These are phyloP conservation scores for Philaenus spumarius DNA, from an alignment of 1,140 invertebrate species.

Conservation along the genomic window DNA sequence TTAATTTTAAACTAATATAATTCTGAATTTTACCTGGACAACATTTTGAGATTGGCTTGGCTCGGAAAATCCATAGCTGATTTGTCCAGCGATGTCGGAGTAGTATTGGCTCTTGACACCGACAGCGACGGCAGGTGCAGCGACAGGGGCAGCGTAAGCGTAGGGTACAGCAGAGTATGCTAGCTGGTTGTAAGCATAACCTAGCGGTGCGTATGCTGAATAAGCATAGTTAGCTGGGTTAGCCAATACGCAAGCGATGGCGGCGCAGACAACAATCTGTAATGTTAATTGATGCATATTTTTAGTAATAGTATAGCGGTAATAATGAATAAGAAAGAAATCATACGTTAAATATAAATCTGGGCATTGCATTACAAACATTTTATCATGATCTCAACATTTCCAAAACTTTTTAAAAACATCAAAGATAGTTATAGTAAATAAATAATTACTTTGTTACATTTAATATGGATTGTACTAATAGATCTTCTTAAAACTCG, in stretches of 20 bases:
- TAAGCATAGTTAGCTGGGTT: conserved; percentile 14
- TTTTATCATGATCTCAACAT: too few relatives aligned
- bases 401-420: too few relatives aligned
- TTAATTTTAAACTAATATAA: too few relatives aligned
- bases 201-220: conserved; percentile 8
- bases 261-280: conserved; percentile 15
- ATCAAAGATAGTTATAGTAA: too few relatives aligned
- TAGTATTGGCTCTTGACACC: conserved; percentile 48
- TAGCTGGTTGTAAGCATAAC: conserved; percentile 3
- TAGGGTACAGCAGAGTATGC: conserved; percentile 5
- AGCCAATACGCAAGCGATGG: not conserved
- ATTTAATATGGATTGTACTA: too few relatives aligned
- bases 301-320: too few relatives aligned
- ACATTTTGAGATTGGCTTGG: conserved; percentile 46
- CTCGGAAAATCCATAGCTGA: conserved; percentile 48
- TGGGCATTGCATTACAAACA: too few relatives aligned
- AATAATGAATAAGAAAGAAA: too few relatives aligned
- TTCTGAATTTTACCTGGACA: conserved; percentile 37
- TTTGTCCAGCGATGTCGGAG: conserved; percentile 48
- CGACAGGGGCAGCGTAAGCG: conserved; percentile 36
- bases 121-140: conserved; percentile 41
- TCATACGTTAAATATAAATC: too few relatives aligned
- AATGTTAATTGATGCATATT: too few relatives aligned
- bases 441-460: too few relatives aligned
- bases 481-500: too few relatives aligned